Evolutionary conservation across 2,888 invertebrate genomes (phyloP).

Genomic region (Drosophila mimetica): DNA sequence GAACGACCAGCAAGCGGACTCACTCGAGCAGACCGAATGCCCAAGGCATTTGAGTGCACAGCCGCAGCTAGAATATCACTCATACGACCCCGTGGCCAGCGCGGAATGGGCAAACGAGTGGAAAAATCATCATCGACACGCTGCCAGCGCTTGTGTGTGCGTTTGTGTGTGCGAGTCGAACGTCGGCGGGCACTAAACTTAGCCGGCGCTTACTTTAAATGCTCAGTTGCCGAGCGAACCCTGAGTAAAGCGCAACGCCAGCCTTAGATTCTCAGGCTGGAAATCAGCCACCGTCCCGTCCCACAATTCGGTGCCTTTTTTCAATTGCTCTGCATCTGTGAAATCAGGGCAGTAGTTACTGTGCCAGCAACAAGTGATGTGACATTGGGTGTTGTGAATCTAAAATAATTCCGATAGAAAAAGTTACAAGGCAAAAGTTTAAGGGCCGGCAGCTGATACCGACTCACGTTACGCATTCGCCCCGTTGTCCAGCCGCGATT

Average conservation of each 20-base stretch:
- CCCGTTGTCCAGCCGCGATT: constrained; percentile 33
- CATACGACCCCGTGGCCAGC: constrained; percentile 64
- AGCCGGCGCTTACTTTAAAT: constrained; percentile 70
- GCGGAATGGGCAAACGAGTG: constrained; percentile 64
- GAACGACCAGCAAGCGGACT: constrained; percentile 65
- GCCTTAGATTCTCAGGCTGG: constrained; percentile 31
- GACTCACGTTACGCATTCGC: constrained; percentile 47
- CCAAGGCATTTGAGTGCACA: constrained; percentile 73
- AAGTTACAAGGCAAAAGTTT: constrained; percentile 24
- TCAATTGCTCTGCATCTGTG: constrained; percentile 16
- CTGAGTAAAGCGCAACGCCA: constrained; percentile 75
- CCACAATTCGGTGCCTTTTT: constrained; percentile 12
- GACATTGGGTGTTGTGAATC: constrained; percentile 10
- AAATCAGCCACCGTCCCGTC: constrained; percentile 12
- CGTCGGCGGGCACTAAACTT: constrained; percentile 69
- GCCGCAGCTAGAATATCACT: constrained; percentile 68
- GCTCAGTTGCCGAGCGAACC: constrained; percentile 81
- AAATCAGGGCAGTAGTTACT: constrained; percentile 12
- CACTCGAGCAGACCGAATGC: constrained; percentile 68
- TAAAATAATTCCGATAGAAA: constrained; percentile 7
- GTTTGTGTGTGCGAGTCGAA: constrained; percentile 12
- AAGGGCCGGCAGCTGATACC: not conserved
- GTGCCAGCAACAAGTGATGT: constrained; percentile 37
- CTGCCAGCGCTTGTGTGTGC: not conserved
- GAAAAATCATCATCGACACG: constrained; percentile 42